A percentile compares a stretch with the other conserved stretches of the same genome.
Evolutionary conservation across 2,888 invertebrate species (phyloP).

Genomic region (Drosophila birchii): DNA sequence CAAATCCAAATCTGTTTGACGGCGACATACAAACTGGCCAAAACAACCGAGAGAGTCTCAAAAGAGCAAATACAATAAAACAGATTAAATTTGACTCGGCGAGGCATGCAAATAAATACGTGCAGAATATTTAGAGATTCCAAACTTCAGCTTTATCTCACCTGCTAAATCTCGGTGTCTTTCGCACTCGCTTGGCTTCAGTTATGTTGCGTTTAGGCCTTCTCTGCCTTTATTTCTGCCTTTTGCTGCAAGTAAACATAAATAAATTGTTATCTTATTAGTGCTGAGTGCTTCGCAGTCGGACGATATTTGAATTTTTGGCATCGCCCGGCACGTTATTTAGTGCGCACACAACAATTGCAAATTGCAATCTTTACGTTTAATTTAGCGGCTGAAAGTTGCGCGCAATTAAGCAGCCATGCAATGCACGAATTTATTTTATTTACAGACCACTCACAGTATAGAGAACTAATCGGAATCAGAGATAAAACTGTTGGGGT

Average conservation of each 20-base stretch:
- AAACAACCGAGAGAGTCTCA: constrained; percentile 16
- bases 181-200: constrained; percentile 10
- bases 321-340: constrained; percentile 40
- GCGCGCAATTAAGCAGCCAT: constrained; percentile 58
- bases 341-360: constrained; percentile 19
- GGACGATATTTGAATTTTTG: constrained; percentile 36
- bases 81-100: constrained; percentile 28
- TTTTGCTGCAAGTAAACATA: constrained; percentile 43
- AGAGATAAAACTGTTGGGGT: neutral
- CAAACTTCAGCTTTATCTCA: constrained; percentile 17
- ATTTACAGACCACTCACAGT: neutral
- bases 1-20: constrained; percentile 31
- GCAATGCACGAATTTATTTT: constrained; percentile 60
- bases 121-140: constrained; percentile 31
- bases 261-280: constrained; percentile 50
- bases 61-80: constrained; percentile 32
- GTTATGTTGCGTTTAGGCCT: constrained; percentile 2
- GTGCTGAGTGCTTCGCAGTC: constrained; percentile 36
- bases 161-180: constrained; percentile 26
- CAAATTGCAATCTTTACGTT: constrained; percentile 63
- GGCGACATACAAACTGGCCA: constrained; percentile 19
- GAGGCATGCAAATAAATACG: constrained; percentile 27
- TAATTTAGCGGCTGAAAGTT: constrained; percentile 54
- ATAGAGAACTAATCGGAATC: neutral
- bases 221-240: neutral